Evolutionary conservation across 2,888 invertebrate genomes (phyloP).

Genomic region (Chloroclystis v-ata): DNA sequence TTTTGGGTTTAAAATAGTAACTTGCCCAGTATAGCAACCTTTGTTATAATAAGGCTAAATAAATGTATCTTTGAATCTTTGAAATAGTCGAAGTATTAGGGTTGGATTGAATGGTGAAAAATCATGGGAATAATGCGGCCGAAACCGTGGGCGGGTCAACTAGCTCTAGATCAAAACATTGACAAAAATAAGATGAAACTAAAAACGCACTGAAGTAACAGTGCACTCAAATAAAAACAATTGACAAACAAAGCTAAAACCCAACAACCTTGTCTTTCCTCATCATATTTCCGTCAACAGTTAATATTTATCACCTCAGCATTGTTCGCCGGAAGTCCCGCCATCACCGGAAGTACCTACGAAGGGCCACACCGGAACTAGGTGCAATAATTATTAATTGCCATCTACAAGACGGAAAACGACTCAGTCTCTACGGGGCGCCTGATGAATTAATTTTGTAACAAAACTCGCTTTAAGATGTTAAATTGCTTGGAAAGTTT

Average conservation of each 20-base stretch:
- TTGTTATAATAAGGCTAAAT: no score
- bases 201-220: background rate
- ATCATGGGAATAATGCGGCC: no score
- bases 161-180: no score
- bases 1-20: no score
- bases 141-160: no score
- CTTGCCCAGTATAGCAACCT: no score
- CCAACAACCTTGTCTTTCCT: constrained; percentile 30
- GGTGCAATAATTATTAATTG: constrained; percentile 76
- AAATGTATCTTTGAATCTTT: no score
- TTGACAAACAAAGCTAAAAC: constrained; percentile 17
- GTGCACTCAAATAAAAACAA: background rate
- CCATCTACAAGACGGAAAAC: constrained; percentile 46
- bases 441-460: constrained; percentile 39
- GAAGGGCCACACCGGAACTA: constrained; percentile 61
- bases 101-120: no score
- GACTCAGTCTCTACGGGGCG: constrained; percentile 57
- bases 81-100: no score
- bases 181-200: no score
- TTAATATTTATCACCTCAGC: constrained; percentile 48
- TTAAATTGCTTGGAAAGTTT: constrained; percentile 37
- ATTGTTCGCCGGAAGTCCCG: constrained; percentile 30
- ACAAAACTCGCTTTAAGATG: constrained; percentile 29
- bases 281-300: constrained; percentile 35
- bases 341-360: constrained; percentile 48